These are phyloP conservation scores for Loriculus beryllinus DNA, from an alignment of 2,797 vertebrate species.

Conservation along the genomic window DNA sequence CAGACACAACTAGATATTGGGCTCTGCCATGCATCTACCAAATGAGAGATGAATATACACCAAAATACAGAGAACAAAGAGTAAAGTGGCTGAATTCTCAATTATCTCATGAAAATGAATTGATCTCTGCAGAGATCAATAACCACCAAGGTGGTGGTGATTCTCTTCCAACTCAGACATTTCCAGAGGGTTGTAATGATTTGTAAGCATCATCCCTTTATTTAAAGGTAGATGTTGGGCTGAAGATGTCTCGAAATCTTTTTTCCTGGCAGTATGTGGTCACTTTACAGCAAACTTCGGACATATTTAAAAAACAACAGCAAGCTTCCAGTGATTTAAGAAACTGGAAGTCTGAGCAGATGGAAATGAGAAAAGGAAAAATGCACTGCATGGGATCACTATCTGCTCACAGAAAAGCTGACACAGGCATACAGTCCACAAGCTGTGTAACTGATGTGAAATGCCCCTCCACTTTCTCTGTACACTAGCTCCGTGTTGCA, in stretches of 20 bases:
- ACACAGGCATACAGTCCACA: neutral
- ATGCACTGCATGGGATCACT: neutral
- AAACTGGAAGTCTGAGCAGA: conserved; percentile 23
- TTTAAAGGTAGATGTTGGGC: neutral
- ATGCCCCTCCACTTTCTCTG: neutral
- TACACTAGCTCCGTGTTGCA: neutral
- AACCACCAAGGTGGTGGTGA: neutral
- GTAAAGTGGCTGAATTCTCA: neutral
- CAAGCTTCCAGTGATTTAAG: neutral
- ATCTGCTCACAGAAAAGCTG: neutral
- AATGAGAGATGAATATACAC: neutral
- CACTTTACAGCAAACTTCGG: neutral
- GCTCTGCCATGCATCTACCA: neutral
- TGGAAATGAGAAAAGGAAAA: neutral
- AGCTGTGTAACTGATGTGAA: neutral
- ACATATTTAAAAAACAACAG: conserved; percentile 12
- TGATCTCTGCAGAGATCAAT: neutral
- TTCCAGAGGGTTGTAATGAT: neutral
- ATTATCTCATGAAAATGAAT: neutral
- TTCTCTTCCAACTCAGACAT: neutral
- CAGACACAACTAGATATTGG: neutral
- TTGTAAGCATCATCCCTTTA: neutral
- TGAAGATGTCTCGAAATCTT: neutral
- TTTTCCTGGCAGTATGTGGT: neutral
- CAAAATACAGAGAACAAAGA: neutral